Percentiles rank a stretch among this genome's conserved stretches.
Evolutionary conservation across 1,140 invertebrate genomes (phyloP).

Genomic region (Trinorchestia longiramus): DNA sequence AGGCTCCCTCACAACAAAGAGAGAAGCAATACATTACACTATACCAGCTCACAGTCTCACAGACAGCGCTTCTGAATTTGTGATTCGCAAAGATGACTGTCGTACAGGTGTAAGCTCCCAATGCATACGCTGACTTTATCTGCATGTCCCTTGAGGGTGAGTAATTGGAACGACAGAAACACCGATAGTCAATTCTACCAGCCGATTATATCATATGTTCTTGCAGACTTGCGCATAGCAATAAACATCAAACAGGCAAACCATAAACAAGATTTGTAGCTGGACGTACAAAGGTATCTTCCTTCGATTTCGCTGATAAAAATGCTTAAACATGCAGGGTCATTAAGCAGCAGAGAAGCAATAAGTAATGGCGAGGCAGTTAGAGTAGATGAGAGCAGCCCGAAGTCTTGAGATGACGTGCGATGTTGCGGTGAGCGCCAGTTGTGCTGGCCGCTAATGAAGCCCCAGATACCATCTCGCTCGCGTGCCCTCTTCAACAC

Average conservation of each 20-base stretch:
- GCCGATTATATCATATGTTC: background rate
- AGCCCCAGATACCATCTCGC: background rate
- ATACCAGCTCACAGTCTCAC: too few species aligned
- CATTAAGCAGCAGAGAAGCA: background rate
- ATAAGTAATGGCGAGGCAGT: background rate
- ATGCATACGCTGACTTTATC: background rate
- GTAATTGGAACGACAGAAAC: background rate
- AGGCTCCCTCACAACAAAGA: too few species aligned
- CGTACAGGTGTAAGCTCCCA: background rate
- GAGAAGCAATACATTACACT: too few species aligned
- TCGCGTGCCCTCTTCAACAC: background rate
- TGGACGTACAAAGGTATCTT: background rate
- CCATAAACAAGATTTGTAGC: background rate
- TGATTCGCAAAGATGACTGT: too few species aligned
- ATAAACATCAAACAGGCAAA: background rate
- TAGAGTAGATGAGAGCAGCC: background rate
- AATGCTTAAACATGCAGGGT: background rate
- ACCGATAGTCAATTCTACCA: background rate
- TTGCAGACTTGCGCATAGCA: background rate
- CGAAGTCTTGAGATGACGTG: background rate
- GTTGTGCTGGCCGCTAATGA: background rate
- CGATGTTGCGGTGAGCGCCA: background rate
- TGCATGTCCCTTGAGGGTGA: too few species aligned
- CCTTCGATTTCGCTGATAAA: background rate
- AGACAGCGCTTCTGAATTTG: too few species aligned